Conservation (phyloP, 2,888 invertebrate genomes). For the Brassicogethes aeneus region DNA sequence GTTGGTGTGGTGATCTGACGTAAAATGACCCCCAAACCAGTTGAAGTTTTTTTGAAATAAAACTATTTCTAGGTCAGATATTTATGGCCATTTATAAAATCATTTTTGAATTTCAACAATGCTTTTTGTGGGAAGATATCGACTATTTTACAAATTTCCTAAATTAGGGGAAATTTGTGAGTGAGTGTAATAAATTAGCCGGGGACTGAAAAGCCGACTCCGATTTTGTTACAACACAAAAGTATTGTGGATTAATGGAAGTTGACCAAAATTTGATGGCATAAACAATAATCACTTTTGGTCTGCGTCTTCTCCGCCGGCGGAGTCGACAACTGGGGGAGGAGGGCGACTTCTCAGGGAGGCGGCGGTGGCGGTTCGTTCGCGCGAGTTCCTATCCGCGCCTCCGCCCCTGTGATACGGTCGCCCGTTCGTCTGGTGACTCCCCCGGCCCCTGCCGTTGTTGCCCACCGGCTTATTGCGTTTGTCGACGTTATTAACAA, state of each 20-base stretch:
- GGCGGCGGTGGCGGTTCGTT: conserved; percentile 19
- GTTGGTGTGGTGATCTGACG: too few species aligned
- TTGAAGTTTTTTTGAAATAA: too few species aligned
- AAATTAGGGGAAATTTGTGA: too few species aligned
- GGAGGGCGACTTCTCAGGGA: too few species aligned
- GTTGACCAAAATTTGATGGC: conserved; percentile 21
- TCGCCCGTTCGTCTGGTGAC: conserved; percentile 34
- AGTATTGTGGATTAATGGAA: conserved; percentile 24
- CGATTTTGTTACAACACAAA: conserved; percentile 23
- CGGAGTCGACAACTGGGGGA: conserved; percentile 31
- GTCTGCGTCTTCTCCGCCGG: conserved; percentile 36
- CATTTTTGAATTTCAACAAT: too few species aligned
- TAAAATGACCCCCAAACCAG: too few species aligned
- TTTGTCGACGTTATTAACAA: conserved; percentile 41
- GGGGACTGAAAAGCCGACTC: conserved; percentile 32
- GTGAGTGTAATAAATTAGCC: conserved; percentile 9
- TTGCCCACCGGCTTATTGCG: conserved; percentile 25
- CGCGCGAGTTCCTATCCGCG: conserved; percentile 18
- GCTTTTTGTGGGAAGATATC: too few species aligned
- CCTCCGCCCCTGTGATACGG: conserved; percentile 35
- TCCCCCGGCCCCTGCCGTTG: conserved; percentile 31
- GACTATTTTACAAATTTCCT: too few species aligned
- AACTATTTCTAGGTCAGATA: too few species aligned
- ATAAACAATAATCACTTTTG: conserved; percentile 29
- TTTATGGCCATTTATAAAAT: too few species aligned